Evolutionary conservation across 2,113 vertebrate genomes (phyloP).

Genomic region (Ctenodactylus gundi): DNA sequence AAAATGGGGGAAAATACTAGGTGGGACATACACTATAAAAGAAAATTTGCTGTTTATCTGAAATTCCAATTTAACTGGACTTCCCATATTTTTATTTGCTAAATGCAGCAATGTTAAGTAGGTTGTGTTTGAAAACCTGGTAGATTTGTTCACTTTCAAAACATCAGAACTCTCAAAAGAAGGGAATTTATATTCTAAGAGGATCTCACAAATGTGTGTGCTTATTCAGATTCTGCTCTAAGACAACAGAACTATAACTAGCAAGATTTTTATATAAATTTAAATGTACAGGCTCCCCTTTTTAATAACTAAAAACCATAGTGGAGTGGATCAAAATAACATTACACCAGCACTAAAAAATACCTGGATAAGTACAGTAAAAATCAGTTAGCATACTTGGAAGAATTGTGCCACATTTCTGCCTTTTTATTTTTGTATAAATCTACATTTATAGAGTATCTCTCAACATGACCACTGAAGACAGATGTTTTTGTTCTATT

Average conservation of each 20-base stretch:
- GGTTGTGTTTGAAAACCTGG: not conserved
- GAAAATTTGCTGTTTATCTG: slow-evolving; percentile 2
- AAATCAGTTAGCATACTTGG: slow-evolving; percentile 37
- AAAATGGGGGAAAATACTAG: no score
- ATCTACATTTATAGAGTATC: slow-evolving; percentile 4
- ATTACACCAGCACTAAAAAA: not conserved
- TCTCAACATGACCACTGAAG: slow-evolving; percentile 11
- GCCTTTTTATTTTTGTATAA: slow-evolving; percentile 24
- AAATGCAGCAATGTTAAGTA: not conserved
- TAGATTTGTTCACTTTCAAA: slow-evolving; percentile 39
- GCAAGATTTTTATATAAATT: not conserved
- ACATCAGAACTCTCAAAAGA: not conserved
- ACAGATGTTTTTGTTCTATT: slow-evolving; percentile 41
- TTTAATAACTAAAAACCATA: slow-evolving; percentile 23
- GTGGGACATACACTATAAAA: not conserved
- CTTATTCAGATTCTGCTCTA: slow-evolving; percentile 24
- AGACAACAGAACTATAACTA: not conserved
- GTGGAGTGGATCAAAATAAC: slow-evolving; percentile 12
- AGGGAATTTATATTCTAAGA: slow-evolving; percentile 33
- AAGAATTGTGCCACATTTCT: not conserved
- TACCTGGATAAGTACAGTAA: not conserved
- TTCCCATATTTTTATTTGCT: slow-evolving; percentile 21
- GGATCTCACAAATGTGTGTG: not conserved
- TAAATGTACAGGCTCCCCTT: slow-evolving; percentile 20
- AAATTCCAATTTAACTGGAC: slow-evolving; percentile 11